Percentiles rank a stretch among this genome's conserved stretches.
Evolutionary conservation across 2,113 vertebrate genomes (phyloP).

Genomic region (Cyrtonyx montezumae): DNA sequence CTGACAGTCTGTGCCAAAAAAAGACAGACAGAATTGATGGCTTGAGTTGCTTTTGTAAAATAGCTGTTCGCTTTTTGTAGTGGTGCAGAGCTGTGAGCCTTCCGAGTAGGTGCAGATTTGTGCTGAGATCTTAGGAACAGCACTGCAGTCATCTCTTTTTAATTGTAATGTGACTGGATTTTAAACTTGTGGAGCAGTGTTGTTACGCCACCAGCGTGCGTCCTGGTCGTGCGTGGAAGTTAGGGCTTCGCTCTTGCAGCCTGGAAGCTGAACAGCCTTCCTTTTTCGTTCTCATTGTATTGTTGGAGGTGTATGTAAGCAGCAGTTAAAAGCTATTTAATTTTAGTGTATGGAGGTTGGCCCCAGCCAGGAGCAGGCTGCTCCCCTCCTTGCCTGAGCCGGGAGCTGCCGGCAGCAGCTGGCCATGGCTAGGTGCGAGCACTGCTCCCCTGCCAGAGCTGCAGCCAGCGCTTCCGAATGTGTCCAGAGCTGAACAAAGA

Average conservation of each 20-base stretch:
- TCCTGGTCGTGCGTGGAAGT: background rate
- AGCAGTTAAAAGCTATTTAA: background rate
- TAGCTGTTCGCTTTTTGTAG: background rate
- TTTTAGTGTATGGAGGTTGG: background rate
- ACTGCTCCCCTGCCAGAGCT: background rate
- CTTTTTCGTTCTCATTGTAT: background rate
- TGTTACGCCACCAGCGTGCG: background rate
- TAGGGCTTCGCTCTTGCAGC: background rate
- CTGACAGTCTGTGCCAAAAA: background rate
- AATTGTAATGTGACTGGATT: background rate
- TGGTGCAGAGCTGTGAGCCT: accelerated
- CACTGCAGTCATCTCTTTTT: background rate
- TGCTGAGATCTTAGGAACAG: background rate
- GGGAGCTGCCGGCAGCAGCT: background rate
- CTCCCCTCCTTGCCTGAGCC: background rate
- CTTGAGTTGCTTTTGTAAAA: background rate
- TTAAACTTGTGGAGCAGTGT: background rate
- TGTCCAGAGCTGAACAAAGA: conserved; percentile 51
- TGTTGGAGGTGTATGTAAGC: background rate
- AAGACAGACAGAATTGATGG: background rate
- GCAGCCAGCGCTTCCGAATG: conserved; percentile 13
- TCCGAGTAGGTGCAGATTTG: background rate
- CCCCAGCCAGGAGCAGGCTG: accelerated
- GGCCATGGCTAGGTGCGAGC: background rate
- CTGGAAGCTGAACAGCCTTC: background rate